Conservation (phyloP, 2,113 vertebrate species). For the Phyllostomus discolor region DNA sequence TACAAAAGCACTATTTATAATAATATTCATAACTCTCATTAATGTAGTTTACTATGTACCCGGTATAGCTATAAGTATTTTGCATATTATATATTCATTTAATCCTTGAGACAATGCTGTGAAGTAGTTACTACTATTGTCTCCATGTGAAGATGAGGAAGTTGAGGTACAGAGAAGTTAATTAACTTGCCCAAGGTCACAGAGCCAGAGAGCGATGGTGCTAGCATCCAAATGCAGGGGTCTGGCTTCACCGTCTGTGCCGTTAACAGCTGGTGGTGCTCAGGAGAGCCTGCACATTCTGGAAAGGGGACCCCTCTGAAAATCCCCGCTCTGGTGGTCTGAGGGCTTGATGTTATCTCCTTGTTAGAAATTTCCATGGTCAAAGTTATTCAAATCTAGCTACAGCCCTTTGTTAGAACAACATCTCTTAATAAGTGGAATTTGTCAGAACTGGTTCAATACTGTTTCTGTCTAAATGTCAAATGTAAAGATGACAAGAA, state of each 20-base stretch:
- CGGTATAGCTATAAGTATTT: background rate
- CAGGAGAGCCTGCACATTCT: background rate
- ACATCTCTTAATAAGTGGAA: background rate
- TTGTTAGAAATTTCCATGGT: background rate
- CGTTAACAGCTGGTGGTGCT: background rate
- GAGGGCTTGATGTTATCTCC: background rate
- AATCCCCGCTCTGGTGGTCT: background rate
- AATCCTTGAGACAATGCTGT: background rate
- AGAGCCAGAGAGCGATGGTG: background rate
- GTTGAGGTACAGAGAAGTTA: background rate
- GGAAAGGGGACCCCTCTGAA: background rate
- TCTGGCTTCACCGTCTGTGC: background rate
- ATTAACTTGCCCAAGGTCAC: background rate
- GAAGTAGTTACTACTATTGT: background rate
- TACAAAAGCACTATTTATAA: background rate
- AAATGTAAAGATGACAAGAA: background rate
- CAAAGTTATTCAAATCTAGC: background rate
- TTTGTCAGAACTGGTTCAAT: slow-evolving; percentile 25
- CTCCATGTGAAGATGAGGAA: background rate
- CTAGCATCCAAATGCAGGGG: background rate
- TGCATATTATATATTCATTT: background rate
- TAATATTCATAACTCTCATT: background rate
- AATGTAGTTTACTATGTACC: background rate
- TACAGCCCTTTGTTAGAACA: background rate
- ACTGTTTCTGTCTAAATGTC: background rate